These are phyloP conservation scores for Cephus pulcher DNA, from an alignment of 2,888 invertebrate species.

Conservation along the genomic window DNA sequence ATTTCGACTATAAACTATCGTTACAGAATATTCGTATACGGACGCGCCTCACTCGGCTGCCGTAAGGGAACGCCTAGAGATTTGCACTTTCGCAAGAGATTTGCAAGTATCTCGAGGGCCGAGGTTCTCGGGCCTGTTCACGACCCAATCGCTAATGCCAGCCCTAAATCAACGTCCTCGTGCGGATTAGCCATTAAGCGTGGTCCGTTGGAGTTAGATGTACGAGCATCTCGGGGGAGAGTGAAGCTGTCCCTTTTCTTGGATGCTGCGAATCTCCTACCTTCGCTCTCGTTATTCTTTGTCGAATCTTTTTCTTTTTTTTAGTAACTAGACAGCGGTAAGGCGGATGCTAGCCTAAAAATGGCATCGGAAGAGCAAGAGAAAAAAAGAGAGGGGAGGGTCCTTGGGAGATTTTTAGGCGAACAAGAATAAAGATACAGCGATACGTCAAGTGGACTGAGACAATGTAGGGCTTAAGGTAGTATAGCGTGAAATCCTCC, in stretches of 20 bases:
- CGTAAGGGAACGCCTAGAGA: neutral
- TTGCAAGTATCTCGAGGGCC: neutral
- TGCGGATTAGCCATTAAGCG: slow-evolving; percentile 43
- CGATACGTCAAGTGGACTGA: neutral
- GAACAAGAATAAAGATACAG: neutral
- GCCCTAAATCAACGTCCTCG: slow-evolving; percentile 48
- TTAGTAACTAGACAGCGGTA: neutral
- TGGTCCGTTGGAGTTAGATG: slow-evolving; percentile 20
- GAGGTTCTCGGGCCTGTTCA: slow-evolving; percentile 28
- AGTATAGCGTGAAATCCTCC: neutral
- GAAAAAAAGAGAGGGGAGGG: neutral
- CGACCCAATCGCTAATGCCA: slow-evolving; percentile 49
- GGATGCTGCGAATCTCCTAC: neutral
- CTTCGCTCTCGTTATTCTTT: neutral
- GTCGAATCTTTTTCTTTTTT: neutral
- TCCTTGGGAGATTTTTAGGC: neutral
- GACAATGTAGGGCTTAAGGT: neutral
- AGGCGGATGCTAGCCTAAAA: neutral
- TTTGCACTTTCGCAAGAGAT: slow-evolving; percentile 1
- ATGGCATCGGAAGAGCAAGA: neutral
- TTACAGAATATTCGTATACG: neutral
- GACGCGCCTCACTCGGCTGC: neutral
- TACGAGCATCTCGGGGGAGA: neutral
- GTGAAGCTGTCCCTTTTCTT: neutral
- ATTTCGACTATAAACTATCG: neutral